Base-by-base conservation (phyloP, 30 jellyfish, hydroid and myxozoan species). In the Pseudorhiza aurosa region DNA sequence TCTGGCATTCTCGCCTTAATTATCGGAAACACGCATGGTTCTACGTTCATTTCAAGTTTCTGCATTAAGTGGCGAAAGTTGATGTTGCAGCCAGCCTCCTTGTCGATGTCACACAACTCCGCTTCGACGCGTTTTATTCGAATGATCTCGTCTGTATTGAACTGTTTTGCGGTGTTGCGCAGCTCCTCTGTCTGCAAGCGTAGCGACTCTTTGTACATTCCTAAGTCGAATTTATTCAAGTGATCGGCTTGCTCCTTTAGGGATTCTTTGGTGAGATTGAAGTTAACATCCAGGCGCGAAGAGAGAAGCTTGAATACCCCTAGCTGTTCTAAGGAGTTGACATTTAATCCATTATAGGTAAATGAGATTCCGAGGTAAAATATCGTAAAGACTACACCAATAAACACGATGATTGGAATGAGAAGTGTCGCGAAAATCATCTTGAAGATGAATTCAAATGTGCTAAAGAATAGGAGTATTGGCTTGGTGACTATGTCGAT, bases 1-100 rank as follows among this genome's bases (percentile, higher is more conserved):
- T 77, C 55, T 29, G 88, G 88, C 88, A 58, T 77, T 40, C 88
- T 36, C 72, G 88, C 80, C 27, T 77, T 77, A 0, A 77, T 57
- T 1, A 77, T 72, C 22, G 88, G 88, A 28, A 77, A 55, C 37
- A 58, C 72, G 62, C 88, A 77, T 51, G 88, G 88, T 40, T 77
- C 45, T 24, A 77, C 46, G 59, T 77, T 77, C 60, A 77, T 47
- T 21, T 77, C 55, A 10, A 58, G 88, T 49, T 25, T 77, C 80
- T 77, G 47, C 88, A 77, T 77, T 14, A 77, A 42, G 22, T 63
- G 58, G 24, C 28, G 42, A 63, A 77, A 42, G 40, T 77, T 30
- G 0, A 77, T 44, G 57, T 44, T 59, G 31, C 88, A 77, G 35
- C 71, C 69, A 0, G 9, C 31, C 26, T 58, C 8, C 33, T 1